Evolutionary conservation across 2,797 vertebrate genomes (phyloP).

Genomic region (Myotis vivesi): DNA sequence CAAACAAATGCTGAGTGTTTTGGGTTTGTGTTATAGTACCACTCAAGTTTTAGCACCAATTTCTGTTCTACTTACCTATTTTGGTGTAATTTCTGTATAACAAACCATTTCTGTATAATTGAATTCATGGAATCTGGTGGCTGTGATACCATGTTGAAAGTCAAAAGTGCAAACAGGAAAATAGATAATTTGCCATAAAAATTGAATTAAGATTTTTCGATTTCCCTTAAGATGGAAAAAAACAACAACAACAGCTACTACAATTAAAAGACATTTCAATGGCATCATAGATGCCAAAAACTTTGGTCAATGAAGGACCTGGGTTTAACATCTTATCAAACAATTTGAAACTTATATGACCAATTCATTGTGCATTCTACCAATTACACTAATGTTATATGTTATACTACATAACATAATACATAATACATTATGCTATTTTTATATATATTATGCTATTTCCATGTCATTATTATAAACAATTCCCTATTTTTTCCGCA

Average conservation of each 20-base stretch:
- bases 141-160: background rate
- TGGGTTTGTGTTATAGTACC: background rate
- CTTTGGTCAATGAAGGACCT: background rate
- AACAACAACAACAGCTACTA: background rate
- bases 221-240: constrained; percentile 43
- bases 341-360: background rate
- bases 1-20: background rate
- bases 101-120: background rate
- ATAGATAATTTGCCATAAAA: background rate
- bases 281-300: background rate
- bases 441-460: background rate
- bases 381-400: background rate
- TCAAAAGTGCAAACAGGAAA: background rate
- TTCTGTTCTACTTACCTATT: background rate
- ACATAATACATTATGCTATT: background rate
- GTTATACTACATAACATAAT: background rate
- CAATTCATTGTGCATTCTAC: background rate
- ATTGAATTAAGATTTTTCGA: background rate
- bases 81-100: background rate
- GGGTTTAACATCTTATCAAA: background rate
- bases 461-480: background rate
- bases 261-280: background rate
- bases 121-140: background rate
- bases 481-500: background rate
- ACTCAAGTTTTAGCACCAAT: background rate